Base-by-base conservation (phyloP, 2,797 vertebrate genomes). In the Myotis daubentonii region DNA sequence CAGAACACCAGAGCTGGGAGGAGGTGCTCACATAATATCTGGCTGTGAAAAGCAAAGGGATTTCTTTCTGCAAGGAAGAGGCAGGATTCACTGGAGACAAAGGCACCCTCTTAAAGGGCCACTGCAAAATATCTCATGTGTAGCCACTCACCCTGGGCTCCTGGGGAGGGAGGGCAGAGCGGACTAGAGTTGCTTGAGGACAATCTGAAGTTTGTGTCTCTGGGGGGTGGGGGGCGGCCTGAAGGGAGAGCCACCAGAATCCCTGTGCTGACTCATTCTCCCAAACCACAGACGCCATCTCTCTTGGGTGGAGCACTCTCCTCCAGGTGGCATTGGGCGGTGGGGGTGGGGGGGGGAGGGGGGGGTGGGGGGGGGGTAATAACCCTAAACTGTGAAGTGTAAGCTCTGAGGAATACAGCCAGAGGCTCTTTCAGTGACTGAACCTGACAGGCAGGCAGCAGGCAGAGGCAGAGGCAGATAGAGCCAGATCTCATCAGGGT, bases 261-360 rank as follows among this genome's bases (percentile, higher is more conserved):
- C 57, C 57, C 57, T 60, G 25, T 28, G 23, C 57, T 28, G 57
- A 60, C 9, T 60, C 57, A 28, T 28, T 28, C 23, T 13, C 30
- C 28, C 62, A 66, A 33, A 66, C 62, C n/a, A n/a, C 62, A 66
- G 62, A 65, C 13, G 3, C 28, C 62, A 66, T 66, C 30, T n/a
- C n/a, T n/a, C 62, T 65, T 65, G 62, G 7, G 62, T n/a, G 62
- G 62, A 66, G 62, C 16, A 66, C 15, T 66, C 16, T 66, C n/a
- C 15, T 66, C 62, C 62, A n/a, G 15, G 62, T 19, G 16, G 62
- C 16, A 66, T n/a, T n/a, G n/a, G n/a, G n/a, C n/a, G n/a, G n/a
- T n/a, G n/a, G n/a, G n/a, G n/a, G n/a, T 9, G 1, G 30, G 9
- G 3, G 8, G 8, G 9, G 8, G 8, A 3, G 9, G 8, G 8